Evolutionary conservation across 2,888 invertebrate species (phyloP), one percentile per base, ranked within the genome.

Genomic region (Keiferia lycopersicella): DNA sequence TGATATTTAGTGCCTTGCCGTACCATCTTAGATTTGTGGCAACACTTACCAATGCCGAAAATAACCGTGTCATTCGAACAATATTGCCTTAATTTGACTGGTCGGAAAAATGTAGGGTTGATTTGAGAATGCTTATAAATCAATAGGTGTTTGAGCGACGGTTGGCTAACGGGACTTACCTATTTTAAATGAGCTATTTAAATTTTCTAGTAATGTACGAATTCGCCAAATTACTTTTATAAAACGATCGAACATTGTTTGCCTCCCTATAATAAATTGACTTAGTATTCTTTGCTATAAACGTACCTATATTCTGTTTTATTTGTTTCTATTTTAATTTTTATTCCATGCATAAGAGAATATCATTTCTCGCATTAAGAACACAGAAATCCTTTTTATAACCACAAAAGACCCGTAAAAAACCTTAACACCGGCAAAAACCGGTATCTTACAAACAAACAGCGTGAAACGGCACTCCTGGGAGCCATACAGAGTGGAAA

Each of bases 1-100:
- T 78, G 81, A 84, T 86, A 88, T 88, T 88, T 88, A 88, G 84
- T 83, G 77, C 88, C 89, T 87, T 82, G 85, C 81, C 83, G 90
- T 89, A 86, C 88, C 88, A 89, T 88, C 89, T 88, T 81, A 86
- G 87, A 90, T 86, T 88, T 86, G 84, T 87, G 83, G 81, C 79
- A 78, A 78, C 83, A 83, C 82, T 85, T 79, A 82, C 75, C 77
- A 73, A 82, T 69, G 72, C 71, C 78, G 71, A 73, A 77, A 78
- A 79, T 77, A 77, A 68, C 71, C 73, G 65, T 73, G 76, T 76
- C 76, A 76, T 73, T 72, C 66, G 68, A 69, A 73, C 73, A 73
- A 73, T 74, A 73, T 74, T 67, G 71, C 71, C 69, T 63, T 68
- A 76, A 79, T 79, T 77, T 77, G 77, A 78, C 74, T 50, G 45